Evolutionary conservation across 2,888 invertebrate species (phyloP).

Genomic region (Euplexia lucipara): DNA sequence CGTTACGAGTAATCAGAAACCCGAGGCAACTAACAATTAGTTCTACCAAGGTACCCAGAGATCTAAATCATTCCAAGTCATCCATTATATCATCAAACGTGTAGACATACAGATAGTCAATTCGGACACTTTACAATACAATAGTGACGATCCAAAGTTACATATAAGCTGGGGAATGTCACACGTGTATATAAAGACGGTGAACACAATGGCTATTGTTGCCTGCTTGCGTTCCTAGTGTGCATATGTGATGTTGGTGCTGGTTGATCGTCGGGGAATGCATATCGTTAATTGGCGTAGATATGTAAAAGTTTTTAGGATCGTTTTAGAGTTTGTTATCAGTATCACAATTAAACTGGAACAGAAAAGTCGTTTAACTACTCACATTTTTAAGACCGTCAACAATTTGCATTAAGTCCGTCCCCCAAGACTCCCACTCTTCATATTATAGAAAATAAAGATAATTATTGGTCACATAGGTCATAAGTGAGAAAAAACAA

Average conservation of each 20-base stretch:
- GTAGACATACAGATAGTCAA: not conserved
- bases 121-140: constrained; percentile 14
- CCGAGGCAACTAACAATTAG: no score
- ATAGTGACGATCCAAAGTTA: constrained; percentile 23
- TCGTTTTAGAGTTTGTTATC: not conserved
- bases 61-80: not conserved
- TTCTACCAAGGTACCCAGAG: not conserved
- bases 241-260: constrained; percentile 6
- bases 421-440: no score
- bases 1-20: no score
- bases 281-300: not conserved
- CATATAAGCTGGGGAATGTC: constrained; percentile 24
- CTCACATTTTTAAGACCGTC: no score
- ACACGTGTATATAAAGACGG: constrained; percentile 40
- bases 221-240: constrained; percentile 2
- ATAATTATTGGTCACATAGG: no score
- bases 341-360: no score
- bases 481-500: no score
- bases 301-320: not conserved
- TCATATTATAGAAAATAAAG: no score
- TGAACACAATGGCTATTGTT: constrained; percentile 53
- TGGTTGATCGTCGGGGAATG: not conserved
- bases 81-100: not conserved
- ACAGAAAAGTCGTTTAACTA: no score
- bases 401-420: no score